Percentiles rank a stretch among this genome's conserved stretches.
These are phyloP conservation scores for Ia io DNA, from an alignment of 2,113 vertebrate species.

Conservation along the genomic window DNA sequence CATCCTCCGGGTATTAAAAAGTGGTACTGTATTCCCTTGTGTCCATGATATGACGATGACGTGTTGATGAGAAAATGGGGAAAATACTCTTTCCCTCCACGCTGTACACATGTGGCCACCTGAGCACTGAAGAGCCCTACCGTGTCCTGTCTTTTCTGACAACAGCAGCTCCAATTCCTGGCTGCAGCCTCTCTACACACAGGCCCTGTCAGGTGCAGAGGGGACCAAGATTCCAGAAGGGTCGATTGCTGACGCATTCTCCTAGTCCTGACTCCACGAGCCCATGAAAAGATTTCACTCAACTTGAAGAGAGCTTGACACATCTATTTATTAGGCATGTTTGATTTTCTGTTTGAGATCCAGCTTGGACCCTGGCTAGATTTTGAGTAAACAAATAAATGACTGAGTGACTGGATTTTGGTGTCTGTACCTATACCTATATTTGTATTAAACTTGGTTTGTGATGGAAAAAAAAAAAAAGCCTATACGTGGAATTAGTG, in stretches of 20 bases:
- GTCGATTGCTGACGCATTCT: background rate
- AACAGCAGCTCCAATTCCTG: background rate
- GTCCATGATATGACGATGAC: rapidly evolving
- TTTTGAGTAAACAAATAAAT: background rate
- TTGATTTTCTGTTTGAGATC: background rate
- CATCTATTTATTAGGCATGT: background rate
- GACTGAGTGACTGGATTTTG: background rate
- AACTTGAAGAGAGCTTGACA: background rate
- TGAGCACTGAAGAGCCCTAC: background rate
- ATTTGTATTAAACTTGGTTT: background rate
- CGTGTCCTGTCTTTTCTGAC: background rate
- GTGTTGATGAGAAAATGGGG: background rate
- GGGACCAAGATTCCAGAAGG: background rate
- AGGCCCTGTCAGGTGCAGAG: background rate
- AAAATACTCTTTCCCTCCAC: background rate
- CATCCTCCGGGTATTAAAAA: background rate
- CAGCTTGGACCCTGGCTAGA: background rate
- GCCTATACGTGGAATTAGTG: background rate
- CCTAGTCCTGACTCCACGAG: no score
- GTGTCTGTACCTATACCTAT: background rate
- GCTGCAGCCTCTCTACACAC: no score
- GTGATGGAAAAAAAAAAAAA: background rate
- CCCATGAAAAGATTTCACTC: background rate
- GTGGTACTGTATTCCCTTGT: background rate
- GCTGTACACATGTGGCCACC: rapidly evolving